Conservation (phyloP, 2,888 invertebrate genomes). For the Polyommatus icarus region DNA sequence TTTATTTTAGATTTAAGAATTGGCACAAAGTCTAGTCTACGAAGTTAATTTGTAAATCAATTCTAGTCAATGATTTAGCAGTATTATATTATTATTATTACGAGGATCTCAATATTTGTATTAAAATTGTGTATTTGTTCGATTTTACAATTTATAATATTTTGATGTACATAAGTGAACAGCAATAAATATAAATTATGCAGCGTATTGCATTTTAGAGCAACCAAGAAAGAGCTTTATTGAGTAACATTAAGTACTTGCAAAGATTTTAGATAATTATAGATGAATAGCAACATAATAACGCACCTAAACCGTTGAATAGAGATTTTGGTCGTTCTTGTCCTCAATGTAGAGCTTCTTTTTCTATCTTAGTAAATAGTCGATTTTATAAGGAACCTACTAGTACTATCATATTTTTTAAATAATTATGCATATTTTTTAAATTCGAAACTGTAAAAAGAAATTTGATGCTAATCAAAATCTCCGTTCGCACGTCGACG, state of each 20-base stretch:
- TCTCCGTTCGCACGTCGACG: background rate
- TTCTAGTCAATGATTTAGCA: constrained; percentile 27
- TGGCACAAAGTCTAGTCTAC: constrained; percentile 26
- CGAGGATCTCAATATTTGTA: constrained; percentile 19
- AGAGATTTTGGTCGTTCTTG: background rate
- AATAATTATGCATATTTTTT: background rate
- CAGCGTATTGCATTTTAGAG: background rate
- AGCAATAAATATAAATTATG: constrained; percentile 25
- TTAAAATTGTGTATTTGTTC: background rate
- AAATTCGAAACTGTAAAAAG: background rate
- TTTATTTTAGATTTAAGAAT: constrained; percentile 15
- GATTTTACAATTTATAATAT: constrained; percentile 11
- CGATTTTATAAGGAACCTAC: background rate
- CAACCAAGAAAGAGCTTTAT: constrained; percentile 4
- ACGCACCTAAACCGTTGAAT: background rate
- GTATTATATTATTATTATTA: constrained; percentile 15
- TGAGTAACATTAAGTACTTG: background rate
- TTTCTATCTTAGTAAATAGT: background rate
- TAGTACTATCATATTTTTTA: background rate
- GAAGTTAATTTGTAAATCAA: constrained; percentile 13
- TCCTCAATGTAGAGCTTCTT: background rate
- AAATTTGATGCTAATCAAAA: background rate
- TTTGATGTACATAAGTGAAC: constrained; percentile 13
- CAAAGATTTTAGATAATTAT: background rate
- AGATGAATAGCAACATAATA: background rate